Percentiles rank a stretch among this genome's conserved stretches.
phyloP scores from a whole-genome alignment of 2,888 invertebrate species.

The Embidobia sp. region DNA sequence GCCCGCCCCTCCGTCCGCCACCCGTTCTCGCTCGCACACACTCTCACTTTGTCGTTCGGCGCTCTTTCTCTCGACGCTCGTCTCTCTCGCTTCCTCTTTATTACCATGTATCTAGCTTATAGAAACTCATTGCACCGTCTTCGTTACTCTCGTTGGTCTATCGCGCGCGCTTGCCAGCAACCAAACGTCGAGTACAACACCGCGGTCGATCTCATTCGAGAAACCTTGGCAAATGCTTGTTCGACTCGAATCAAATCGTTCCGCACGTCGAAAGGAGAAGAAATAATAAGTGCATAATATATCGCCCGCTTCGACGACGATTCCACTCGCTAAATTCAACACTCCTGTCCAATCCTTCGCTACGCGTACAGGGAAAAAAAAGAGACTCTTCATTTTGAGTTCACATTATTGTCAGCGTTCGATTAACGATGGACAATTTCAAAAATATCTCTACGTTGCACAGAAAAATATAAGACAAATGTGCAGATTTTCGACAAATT shows the following conservation, averaged over 20 bases:
- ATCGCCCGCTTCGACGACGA: slow-evolving; percentile 24
- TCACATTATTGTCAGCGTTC: too few relatives aligned
- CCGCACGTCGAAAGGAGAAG: slow-evolving; percentile 38
- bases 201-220: slow-evolving; percentile 46
- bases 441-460: too few relatives aligned
- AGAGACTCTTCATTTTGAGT: too few relatives aligned
- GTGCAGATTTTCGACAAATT: too few relatives aligned
- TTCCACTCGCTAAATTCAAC: too few relatives aligned
- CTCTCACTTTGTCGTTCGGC: slow-evolving; percentile 34
- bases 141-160: slow-evolving; percentile 45
- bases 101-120: slow-evolving; percentile 39
- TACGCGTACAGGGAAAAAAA: too few relatives aligned
- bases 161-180: slow-evolving; percentile 21
- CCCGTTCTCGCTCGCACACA: slow-evolving; percentile 33
- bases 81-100: slow-evolving; percentile 49
- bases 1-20: not conserved
- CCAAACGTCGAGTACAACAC: slow-evolving; percentile 21
- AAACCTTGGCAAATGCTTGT: slow-evolving; percentile 62
- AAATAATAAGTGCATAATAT: slow-evolving; percentile 42
- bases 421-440: too few relatives aligned
- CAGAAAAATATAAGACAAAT: too few relatives aligned
- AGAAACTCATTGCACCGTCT: slow-evolving; percentile 46
- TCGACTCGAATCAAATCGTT: slow-evolving; percentile 54
- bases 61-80: slow-evolving; percentile 67
- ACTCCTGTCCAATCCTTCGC: too few relatives aligned